Conservation (phyloP, 2,113 vertebrate species). For the Nyctereutes procyonoides region DNA sequence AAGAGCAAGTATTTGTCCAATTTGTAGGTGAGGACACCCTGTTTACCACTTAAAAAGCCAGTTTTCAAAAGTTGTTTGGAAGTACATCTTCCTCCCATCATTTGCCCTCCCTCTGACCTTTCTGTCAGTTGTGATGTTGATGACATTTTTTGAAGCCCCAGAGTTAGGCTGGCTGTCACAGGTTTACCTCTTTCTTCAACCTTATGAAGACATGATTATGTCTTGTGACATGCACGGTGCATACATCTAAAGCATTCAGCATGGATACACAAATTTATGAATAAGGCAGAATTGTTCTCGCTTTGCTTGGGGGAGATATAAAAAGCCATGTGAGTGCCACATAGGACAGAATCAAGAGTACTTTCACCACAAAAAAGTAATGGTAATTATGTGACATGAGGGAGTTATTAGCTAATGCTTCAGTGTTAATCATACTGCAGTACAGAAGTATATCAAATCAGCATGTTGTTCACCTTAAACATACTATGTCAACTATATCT, state of each 20-base stretch:
- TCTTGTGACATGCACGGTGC: constrained; percentile 59
- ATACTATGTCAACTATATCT: background rate
- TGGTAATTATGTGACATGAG: background rate
- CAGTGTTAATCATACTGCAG: background rate
- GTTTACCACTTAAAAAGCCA: background rate
- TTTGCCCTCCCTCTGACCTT: constrained; percentile 19
- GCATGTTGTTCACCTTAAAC: background rate
- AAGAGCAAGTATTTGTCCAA: background rate
- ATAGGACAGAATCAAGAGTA: background rate
- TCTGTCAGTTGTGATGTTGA: background rate
- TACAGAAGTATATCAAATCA: background rate
- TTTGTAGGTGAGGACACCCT: background rate
- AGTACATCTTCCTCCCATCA: background rate
- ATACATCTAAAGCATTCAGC: constrained; percentile 14
- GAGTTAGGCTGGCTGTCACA: background rate
- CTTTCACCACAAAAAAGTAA: background rate
- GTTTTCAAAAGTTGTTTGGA: constrained; percentile 14
- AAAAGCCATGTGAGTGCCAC: constrained; percentile 43
- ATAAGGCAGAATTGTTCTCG: constrained; percentile 60
- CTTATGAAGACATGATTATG: background rate
- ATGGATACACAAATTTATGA: constrained; percentile 19
- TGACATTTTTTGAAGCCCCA: constrained; percentile 28
- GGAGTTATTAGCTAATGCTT: background rate
- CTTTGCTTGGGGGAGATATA: constrained; percentile 22
- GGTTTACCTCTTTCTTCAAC: constrained; percentile 5